Conservation (phyloP, 2,888 invertebrate species). For the Aelia acuminata region DNA sequence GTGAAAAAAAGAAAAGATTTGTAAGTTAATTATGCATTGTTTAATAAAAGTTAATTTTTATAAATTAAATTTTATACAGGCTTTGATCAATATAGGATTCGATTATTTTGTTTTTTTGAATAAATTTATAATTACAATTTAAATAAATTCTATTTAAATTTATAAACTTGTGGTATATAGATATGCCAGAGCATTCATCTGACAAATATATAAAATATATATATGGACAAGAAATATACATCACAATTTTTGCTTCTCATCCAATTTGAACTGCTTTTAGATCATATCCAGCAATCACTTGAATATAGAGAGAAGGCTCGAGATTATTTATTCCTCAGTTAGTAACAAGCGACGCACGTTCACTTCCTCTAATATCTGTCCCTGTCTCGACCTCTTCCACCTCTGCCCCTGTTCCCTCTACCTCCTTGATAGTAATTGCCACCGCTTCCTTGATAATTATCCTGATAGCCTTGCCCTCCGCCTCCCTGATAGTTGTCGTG, state of each 20-base stretch:
- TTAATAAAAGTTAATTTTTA: not conserved
- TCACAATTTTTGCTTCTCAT: not conserved
- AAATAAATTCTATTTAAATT: not conserved
- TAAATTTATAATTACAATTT: not conserved
- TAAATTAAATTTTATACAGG: not conserved
- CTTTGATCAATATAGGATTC: not conserved
- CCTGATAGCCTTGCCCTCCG: conserved; percentile 65
- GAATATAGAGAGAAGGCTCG: not conserved
- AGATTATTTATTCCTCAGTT: conserved; percentile 9
- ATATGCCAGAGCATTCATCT: not conserved
- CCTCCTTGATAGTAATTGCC: conserved; percentile 64
- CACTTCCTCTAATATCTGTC: conserved; percentile 54
- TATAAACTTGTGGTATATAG: not conserved
- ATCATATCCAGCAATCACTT: not conserved
- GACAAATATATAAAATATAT: conserved; percentile 6
- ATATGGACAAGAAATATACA: not conserved
- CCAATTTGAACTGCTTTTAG: not conserved
- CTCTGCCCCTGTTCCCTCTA: conserved; percentile 58
- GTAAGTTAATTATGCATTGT: not conserved
- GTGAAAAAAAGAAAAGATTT: not conserved
- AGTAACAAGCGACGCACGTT: not conserved
- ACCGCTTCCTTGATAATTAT: conserved; percentile 65
- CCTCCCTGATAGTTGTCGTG: conserved; percentile 63
- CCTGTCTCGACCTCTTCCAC: conserved; percentile 61
- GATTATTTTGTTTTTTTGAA: not conserved